Percentiles rank a stretch among this genome's conserved stretches.
phyloP scores from a whole-genome alignment of 2,888 invertebrate genomes.

The Boloria selene region DNA sequence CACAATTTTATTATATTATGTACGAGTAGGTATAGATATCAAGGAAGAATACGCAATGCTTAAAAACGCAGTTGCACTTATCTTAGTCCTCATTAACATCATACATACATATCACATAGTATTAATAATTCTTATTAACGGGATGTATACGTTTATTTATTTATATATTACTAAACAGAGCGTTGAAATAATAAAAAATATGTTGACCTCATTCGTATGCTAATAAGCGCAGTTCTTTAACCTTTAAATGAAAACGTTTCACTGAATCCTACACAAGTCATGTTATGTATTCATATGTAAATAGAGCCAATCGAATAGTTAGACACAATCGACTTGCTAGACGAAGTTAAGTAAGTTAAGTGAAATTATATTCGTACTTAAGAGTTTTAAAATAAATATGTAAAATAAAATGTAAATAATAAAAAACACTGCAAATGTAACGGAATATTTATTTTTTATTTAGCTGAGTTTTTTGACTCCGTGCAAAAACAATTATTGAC shows the following conservation, averaged over 20 bases:
- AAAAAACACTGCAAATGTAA: constrained; percentile 41
- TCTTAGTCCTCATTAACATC: no score
- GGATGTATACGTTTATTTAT: no score
- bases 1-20: no score
- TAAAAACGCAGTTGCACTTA: no score
- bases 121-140: no score
- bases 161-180: constrained; percentile 5
- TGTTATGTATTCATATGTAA: constrained; percentile 15
- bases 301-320: constrained; percentile 2
- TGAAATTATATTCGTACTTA: no score
- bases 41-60: no score
- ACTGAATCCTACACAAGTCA: constrained; percentile 42
- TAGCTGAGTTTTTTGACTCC: constrained; percentile 45
- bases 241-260: constrained; percentile 52
- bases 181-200: constrained; percentile 34
- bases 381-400: no score
- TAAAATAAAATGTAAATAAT: background rate
- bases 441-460: constrained; percentile 47
- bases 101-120: no score
- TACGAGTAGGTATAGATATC: no score
- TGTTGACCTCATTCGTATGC: constrained; percentile 49
- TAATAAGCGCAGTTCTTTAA: constrained; percentile 55
- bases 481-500: constrained; percentile 37
- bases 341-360: no score
- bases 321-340: background rate